A percentile compares a stretch with the other conserved stretches of the same genome.
Conservation (phyloP, 1,140 invertebrate species). For the Ips typographus region DNA sequence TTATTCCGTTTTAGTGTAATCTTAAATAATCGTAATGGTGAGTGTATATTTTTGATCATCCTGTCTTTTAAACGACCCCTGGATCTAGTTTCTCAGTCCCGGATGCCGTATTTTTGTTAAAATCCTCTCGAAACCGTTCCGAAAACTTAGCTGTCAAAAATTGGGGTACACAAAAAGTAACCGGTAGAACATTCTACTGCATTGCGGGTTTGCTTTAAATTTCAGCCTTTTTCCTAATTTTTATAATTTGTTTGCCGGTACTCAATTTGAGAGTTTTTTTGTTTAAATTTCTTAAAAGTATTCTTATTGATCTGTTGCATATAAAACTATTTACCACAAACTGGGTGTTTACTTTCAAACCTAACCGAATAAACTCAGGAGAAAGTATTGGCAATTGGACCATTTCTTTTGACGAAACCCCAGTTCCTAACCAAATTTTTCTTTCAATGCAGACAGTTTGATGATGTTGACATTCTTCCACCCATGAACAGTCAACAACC, state of each 20-base stretch:
- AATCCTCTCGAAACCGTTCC: constrained; percentile 30
- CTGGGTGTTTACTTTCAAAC: constrained; percentile 40
- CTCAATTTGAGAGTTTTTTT: not conserved
- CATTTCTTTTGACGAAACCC: no score
- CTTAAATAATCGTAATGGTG: constrained; percentile 59
- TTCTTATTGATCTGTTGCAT: constrained; percentile 44
- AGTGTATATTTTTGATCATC: constrained; percentile 55
- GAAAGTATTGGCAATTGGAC: no score
- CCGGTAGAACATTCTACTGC: constrained; percentile 47
- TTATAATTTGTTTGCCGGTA: no score
- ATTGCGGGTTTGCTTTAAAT: constrained; percentile 40
- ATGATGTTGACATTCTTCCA: no score
- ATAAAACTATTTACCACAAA: constrained; percentile 8
- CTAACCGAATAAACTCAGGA: not conserved
- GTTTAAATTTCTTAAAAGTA: not conserved
- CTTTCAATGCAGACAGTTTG: no score
- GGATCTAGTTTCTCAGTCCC: not conserved
- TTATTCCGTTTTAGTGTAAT: constrained; percentile 44
- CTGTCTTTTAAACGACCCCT: constrained; percentile 11
- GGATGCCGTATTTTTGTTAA: constrained; percentile 36
- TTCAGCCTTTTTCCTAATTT: no score
- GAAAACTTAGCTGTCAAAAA: constrained; percentile 43
- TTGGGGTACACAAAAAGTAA: constrained; percentile 34
- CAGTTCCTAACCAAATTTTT: no score
- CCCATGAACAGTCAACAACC: no score